Conservation (phyloP, 2,113 vertebrate genomes). For the Oceanites oceanicus region DNA sequence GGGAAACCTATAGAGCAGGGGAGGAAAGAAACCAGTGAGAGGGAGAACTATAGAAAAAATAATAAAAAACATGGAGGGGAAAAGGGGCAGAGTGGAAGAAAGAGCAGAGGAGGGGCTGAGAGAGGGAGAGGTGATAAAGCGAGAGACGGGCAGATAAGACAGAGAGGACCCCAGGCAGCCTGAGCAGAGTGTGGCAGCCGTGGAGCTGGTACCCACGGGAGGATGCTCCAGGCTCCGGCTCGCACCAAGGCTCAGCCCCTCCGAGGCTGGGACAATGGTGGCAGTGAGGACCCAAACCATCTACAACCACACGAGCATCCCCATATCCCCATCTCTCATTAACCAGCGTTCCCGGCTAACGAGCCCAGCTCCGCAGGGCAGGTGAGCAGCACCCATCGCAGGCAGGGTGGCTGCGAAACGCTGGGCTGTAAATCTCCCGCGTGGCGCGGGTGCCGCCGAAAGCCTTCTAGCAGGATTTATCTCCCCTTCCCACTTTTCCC, state of each 20-base stretch:
- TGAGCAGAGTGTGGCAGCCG: background rate
- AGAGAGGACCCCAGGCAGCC: background rate
- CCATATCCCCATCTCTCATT: accelerated
- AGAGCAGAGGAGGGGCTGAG: background rate
- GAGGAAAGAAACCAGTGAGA: background rate
- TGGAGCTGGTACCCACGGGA: background rate
- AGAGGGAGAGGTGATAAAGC: background rate
- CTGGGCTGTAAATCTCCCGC: background rate
- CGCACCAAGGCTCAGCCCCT: background rate
- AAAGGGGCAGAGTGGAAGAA: too few species aligned
- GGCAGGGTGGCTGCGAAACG: background rate
- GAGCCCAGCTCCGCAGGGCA: accelerated
- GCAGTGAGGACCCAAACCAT: too few species aligned
- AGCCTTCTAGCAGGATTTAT: background rate
- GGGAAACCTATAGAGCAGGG: background rate
- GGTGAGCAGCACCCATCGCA: background rate
- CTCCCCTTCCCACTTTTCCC: background rate
- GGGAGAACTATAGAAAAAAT: background rate
- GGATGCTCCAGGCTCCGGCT: background rate
- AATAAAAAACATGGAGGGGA: background rate
- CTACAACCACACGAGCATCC: accelerated
- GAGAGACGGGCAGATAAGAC: background rate
- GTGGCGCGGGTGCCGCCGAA: accelerated
- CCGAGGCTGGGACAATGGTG: accelerated
- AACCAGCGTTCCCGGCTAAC: accelerated